Evolutionary conservation across 2,113 vertebrate genomes (phyloP), one percentile per base, ranked within the genome.

Genomic region (Piprites chloris): DNA sequence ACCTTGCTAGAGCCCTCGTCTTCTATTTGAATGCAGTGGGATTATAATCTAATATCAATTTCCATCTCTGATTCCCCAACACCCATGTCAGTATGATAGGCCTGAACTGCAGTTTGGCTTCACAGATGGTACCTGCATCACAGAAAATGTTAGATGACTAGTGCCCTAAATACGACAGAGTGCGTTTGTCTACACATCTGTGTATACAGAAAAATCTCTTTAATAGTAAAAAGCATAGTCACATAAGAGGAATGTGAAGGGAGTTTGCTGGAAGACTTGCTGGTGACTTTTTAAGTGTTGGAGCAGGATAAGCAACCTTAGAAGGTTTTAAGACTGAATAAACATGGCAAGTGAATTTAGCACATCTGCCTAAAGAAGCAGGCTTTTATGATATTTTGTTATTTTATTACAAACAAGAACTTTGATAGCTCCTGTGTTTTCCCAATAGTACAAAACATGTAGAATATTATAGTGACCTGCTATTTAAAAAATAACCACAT

Each of bases 51-150:
- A 87, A 81, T 88, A 94, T 67, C 80, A 90, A 0, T 96, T 95
- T 94, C 86, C 12, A 14, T 87, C 71, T 88, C 73, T 82, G 76
- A 88, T 81, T 95, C 53, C 58, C 35, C 50, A 74, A 12, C 50
- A 37, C 33, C 18, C 47, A 5, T 92, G 76, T 81, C 73, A 75
- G 12, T 81, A 50, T 66, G 90, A 90, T 90, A 93, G 80, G 53
- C 42, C 83, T 87, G 81, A 94, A 67, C 56, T 67, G 76, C 55
- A 85, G 33, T 89, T 96, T 73, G 62, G 59, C 66, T 85, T 94
- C 84, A 82, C 94, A 97, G 92, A 87, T 96, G 90, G 86, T 85
- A 95, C 88, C 83, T 96, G 92, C 55, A 84, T 93, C 5, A 5
- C 75, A 96, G 85, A 66, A 93, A 91, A 66, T 68, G 76, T 58